Conservation (phyloP, 1,140 invertebrate species). For the Diachasma alloeum region DNA sequence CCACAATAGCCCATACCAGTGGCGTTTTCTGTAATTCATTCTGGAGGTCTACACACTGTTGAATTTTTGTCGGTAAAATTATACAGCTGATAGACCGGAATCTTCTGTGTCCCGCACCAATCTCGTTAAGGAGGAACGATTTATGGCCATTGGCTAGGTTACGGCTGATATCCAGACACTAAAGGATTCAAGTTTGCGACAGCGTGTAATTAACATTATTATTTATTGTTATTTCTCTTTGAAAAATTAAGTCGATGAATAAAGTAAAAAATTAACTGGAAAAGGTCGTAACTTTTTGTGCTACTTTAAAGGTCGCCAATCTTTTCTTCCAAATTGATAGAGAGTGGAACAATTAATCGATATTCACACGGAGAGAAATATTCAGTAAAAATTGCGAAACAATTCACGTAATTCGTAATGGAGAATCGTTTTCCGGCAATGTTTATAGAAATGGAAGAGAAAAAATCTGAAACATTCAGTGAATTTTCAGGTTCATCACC, state of each 20-base stretch:
- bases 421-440: no score
- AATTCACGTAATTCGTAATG: no score
- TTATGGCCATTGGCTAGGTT: neutral
- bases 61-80: neutral
- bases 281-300: neutral
- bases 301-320: neutral
- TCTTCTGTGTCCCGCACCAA: neutral
- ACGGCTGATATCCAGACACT: neutral
- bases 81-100: neutral
- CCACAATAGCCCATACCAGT: neutral
- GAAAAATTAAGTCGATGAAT: neutral
- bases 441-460: no score
- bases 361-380: no score
- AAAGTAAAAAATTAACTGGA: neutral
- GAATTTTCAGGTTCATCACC: no score
- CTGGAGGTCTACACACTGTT: neutral
- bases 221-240: neutral
- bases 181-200: neutral
- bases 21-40: neutral
- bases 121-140: neutral
- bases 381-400: no score
- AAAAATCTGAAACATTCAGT: no score
- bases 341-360: no score
- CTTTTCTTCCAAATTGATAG: neutral
- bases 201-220: slow-evolving; percentile 2